Base-by-base conservation (phyloP, 2,113 vertebrate genomes). In the Nycticryphes semicollaris region DNA sequence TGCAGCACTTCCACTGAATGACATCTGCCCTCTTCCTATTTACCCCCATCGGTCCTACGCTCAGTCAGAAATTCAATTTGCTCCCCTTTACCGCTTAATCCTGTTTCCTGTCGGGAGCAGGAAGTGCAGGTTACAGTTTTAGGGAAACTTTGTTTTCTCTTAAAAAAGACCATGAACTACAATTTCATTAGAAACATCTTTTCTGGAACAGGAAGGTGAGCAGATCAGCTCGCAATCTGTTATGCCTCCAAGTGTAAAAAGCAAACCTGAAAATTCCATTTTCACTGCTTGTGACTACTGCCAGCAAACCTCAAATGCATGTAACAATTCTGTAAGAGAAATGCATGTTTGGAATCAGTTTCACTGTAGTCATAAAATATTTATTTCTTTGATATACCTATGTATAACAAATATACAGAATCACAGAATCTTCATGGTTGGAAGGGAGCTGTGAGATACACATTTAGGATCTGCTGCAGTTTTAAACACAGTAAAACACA, bases 101-200 rank as follows among this genome's bases (percentile, higher is more conserved):
- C 84, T 53, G 41, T 50, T 50, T 94, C 62, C 87, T 90, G 93
- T 13, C 87, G 80, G 87, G 48, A 93, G 74, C 80, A 91, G 35
- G 84, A 95, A 89, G 82, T 14, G 87, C 78, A 76, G 41, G 48
- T 80, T 89, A 47, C 67, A 81, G 50, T 81, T 66, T 63, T 6
- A 79, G 47, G 69, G 84, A 66, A 91, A 73, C 9, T 31, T 3
- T 53, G 33, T 51, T 85, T 89, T 70, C 72, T 21, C n/a, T 82
- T 39, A 21, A 50, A 93, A 81, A 59, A 24, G 10, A 57, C 43
- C 57, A 59, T 28, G 51, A 48, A 64, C 66, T 82, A 63, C 64
- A 48, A 28, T 84, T 92, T 90, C 94, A 97, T 85, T 96, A 82
- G 60, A 87, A 95, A 86, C 89, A 82, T 62, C 63, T 86, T 88